Conservation (phyloP, 2,888 invertebrate species). For the Trachelus troglodyta region DNA sequence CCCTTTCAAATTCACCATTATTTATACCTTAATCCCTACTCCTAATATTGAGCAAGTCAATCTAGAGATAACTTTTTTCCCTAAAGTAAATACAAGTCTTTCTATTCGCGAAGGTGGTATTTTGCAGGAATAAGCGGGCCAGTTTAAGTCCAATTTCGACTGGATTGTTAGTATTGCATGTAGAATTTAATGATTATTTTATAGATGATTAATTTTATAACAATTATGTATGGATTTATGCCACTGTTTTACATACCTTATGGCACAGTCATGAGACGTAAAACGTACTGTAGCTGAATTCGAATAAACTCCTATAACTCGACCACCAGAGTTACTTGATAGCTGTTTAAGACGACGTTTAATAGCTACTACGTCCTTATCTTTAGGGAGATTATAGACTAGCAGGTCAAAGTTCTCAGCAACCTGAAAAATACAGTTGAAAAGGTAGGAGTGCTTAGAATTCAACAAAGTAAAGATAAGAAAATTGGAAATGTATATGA, state of each 20-base stretch:
- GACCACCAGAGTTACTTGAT: conserved; percentile 85
- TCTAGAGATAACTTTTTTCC: conserved; percentile 2
- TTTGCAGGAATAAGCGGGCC: background rate
- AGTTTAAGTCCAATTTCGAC: background rate
- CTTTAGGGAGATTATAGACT: conserved; percentile 76
- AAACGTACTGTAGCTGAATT: conserved; percentile 78
- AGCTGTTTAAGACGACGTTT: conserved; percentile 74
- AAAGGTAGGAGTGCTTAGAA: conserved; percentile 21
- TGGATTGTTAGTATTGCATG: background rate
- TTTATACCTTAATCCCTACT: conserved; percentile 52
- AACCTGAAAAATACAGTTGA: conserved; percentile 39
- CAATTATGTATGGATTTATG: background rate
- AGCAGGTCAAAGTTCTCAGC: conserved; percentile 71
- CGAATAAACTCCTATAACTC: conserved; percentile 74
- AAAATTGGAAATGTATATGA: background rate
- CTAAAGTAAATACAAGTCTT: background rate
- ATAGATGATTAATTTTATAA: background rate
- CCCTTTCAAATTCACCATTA: conserved; percentile 39
- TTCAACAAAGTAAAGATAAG: background rate
- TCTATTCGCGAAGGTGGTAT: background rate
- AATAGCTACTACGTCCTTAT: conserved; percentile 66
- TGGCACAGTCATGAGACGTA: conserved; percentile 76
- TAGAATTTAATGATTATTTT: background rate
- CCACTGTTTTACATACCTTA: conserved; percentile 69
- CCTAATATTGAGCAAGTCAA: conserved; percentile 8